Percentiles rank a stretch among this genome's conserved stretches.
phyloP scores from a whole-genome alignment of 2,888 invertebrate genomes.

The Troides oblongomaculatus region DNA sequence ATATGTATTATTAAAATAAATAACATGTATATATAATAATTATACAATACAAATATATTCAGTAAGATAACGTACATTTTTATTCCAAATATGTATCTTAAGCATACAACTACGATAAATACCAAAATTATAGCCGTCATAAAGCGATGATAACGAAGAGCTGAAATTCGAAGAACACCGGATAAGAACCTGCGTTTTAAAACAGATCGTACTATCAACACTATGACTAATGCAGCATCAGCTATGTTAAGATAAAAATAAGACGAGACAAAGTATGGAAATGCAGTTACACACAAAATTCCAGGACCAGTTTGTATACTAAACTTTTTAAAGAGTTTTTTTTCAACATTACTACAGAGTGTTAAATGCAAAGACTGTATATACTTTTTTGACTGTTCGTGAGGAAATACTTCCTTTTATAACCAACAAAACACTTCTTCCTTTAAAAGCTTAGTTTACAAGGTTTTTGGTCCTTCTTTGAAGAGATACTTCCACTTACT shows the following conservation, averaged over 20 bases:
- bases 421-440: neutral
- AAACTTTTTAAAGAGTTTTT: neutral
- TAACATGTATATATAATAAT: too few relatives aligned
- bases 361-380: neutral
- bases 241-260: constrained; percentile 8
- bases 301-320: neutral
- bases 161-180: constrained; percentile 21
- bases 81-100: too few relatives aligned
- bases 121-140: constrained; percentile 15
- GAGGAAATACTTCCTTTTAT: neutral
- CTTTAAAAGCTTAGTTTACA: neutral
- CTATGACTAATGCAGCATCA: neutral
- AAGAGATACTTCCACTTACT: neutral
- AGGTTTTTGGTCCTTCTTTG: neutral
- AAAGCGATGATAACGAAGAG: constrained; percentile 23
- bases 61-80: too few relatives aligned
- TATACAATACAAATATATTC: too few relatives aligned
- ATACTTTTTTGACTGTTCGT: neutral
- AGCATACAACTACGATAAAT: too few relatives aligned
- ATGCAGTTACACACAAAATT: neutral
- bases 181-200: constrained; percentile 15
- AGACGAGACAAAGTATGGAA: neutral
- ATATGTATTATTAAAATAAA: too few relatives aligned
- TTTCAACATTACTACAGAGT: neutral
- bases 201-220: constrained; percentile 17